Conservation (phyloP, 2,113 vertebrate species). For the Neotoma lepida region DNA sequence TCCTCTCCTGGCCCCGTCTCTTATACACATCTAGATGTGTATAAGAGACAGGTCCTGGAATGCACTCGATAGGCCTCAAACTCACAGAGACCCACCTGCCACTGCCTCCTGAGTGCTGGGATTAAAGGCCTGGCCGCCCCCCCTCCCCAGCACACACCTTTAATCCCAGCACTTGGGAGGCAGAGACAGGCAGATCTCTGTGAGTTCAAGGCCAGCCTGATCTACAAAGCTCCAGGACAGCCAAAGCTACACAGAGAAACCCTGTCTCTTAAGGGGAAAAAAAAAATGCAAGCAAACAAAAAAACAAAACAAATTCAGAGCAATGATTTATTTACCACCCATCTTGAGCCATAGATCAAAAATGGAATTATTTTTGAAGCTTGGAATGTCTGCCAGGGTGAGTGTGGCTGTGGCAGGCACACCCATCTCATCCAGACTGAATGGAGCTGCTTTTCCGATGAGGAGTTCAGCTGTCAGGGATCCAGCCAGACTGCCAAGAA, state of each 20-base stretch:
- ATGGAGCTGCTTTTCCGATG: background rate
- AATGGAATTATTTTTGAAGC: background rate
- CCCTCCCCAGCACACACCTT: background rate
- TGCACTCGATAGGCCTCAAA: no score
- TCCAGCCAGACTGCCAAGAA: background rate
- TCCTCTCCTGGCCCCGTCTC: background rate
- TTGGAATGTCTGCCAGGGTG: background rate
- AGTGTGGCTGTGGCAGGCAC: background rate
- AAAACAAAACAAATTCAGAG: background rate
- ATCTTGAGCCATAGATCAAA: background rate
- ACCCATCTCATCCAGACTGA: background rate
- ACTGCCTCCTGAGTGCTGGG: no score
- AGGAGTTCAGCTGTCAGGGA: background rate
- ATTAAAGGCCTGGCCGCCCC: no score
- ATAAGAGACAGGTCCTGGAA: no score
- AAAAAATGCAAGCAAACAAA: background rate
- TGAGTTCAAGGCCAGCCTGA: background rate
- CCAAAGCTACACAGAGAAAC: background rate
- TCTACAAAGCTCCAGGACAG: background rate
- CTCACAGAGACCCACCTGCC: no score
- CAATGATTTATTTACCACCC: constrained; percentile 10
- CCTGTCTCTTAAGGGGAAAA: no score
- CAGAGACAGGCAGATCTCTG: background rate
- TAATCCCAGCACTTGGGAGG: background rate
- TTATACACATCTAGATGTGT: no score